A percentile compares a stretch with the other conserved stretches of the same genome.
Evolutionary conservation across 2,113 vertebrate genomes (phyloP).

Genomic region (Siniperca chuatsi): DNA sequence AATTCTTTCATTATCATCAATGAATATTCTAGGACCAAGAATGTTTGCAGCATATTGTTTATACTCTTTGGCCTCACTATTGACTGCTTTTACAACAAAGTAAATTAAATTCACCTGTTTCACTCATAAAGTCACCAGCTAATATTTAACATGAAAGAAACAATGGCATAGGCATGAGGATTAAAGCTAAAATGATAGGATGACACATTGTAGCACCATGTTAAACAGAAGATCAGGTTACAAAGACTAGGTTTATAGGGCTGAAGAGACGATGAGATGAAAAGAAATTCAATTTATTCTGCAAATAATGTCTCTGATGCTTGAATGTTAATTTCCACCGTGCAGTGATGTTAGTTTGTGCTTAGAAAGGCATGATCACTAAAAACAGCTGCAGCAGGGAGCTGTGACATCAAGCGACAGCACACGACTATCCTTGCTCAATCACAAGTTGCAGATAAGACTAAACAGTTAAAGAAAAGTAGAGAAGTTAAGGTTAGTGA

Average conservation of each 20-base stretch:
- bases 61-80: background rate
- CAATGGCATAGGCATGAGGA: background rate
- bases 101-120: slow-evolving; percentile 2
- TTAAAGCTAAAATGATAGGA: background rate
- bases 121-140: background rate
- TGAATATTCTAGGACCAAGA: slow-evolving; percentile 9
- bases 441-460: slow-evolving; percentile 29
- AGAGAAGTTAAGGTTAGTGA: background rate
- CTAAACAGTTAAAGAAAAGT: slow-evolving; percentile 1
- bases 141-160: slow-evolving; percentile 13
- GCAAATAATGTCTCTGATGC: slow-evolving; percentile 7
- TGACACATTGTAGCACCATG: background rate
- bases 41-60: slow-evolving; percentile 5
- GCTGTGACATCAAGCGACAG: slow-evolving; percentile 1
- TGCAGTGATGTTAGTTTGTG: background rate
- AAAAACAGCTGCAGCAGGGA: slow-evolving; percentile 10
- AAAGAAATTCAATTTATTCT: background rate
- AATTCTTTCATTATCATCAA: slow-evolving; percentile 10
- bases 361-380: background rate
- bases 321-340: background rate
- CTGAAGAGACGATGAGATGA: background rate
- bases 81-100: slow-evolving; percentile 2
- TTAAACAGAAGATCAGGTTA: background rate
- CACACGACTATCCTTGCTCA: background rate
- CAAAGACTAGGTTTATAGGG: background rate